Evolutionary conservation across 2,888 invertebrate species (phyloP), one percentile per base, ranked within the genome.

Genomic region (Agonopterix subpropinquella): DNA sequence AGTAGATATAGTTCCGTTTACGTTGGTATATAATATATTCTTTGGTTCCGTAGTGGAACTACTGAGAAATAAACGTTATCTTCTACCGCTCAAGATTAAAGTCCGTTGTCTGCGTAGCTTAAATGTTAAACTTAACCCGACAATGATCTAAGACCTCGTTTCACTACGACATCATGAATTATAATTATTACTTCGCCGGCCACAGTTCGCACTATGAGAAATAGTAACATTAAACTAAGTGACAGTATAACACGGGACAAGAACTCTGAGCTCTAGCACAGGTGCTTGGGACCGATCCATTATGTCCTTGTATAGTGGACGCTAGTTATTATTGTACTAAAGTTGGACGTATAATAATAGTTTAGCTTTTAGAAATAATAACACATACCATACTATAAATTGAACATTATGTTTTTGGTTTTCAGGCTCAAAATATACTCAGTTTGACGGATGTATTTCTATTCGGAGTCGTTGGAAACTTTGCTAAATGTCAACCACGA

Each of bases 211-310:
- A 39, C 13, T 36, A 42, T 42, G 47, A 50, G 50, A 47, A 50
- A 50, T 47, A 42, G 28, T 44, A 39, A 42, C 47, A 47, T 47
- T 50, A 50, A 47, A 50, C 45, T 47, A 47, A 47, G 47, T 46
- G 51, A 48, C 44, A 47, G 45, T 46, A 46, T 51, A 51, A 48
- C 44, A 51, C 46, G 13, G 45, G 48, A 48, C 46, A 46, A 44
- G 44, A 36, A 41, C 50, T 39, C 18, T 35, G 36, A 36, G 44
- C n/a, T 44, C 44, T 39, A 11, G 42, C 51, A 36, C 51, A 51
- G 51, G 51, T 47, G 36, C 35, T 43, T 36, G 43, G 45, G 42
- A 36, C 10, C 47, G 15, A 47, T 51, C 51, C 39, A 51, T 51
- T 51, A 47, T 45, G 47, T 43, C 45, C 39, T n/a, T 11, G 28